These are phyloP conservation scores for Melanaphis sacchari DNA, from an alignment of 1,140 invertebrate genomes.

Conservation along the genomic window DNA sequence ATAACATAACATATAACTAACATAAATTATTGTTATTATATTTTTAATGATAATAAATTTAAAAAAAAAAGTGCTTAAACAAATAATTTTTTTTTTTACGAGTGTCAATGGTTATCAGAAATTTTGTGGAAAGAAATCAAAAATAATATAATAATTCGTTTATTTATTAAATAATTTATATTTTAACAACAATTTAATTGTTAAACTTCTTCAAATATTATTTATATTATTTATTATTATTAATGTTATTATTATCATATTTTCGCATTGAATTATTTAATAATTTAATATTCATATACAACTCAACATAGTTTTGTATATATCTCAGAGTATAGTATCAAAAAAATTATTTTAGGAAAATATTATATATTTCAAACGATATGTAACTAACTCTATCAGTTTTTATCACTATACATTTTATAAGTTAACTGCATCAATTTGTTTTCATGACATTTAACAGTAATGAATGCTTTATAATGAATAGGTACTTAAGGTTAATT, in stretches of 20 bases:
- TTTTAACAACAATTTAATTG: background rate
- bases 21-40: background rate
- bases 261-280: background rate
- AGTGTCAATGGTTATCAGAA: background rate
- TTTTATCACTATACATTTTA: background rate
- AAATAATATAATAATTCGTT: background rate
- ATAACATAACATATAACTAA: background rate
- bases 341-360: background rate
- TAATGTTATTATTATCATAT: background rate
- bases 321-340: background rate
- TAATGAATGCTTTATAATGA: background rate
- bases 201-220: background rate
- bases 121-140: background rate
- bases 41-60: background rate
- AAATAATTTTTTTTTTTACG: background rate
- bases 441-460: background rate
- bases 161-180: background rate
- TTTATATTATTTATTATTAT: too few species aligned
- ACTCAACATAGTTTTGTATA: background rate
- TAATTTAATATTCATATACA: background rate
- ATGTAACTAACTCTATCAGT: background rate
- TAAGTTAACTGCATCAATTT: background rate
- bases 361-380: background rate
- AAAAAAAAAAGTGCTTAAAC: background rate
- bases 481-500: constrained; percentile 2